Evolutionary conservation across 2,888 invertebrate species (phyloP), one percentile per base, ranked within the genome.

Genomic region (Lissocephala sabroskyi): DNA sequence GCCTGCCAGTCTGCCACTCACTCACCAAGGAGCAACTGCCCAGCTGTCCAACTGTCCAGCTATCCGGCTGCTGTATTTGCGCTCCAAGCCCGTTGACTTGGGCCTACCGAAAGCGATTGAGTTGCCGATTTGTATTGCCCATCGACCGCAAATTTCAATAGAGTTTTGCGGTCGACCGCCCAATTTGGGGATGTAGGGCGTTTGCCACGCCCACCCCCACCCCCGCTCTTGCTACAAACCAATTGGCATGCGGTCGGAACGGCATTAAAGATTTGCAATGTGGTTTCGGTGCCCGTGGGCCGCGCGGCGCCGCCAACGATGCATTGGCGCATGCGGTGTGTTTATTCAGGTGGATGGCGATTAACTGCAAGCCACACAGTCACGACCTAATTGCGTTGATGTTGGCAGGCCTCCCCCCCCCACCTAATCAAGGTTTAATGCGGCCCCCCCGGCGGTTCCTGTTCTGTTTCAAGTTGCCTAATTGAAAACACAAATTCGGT

Each of bases 191-290:
- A 9, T n/a, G 3, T 9, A 30, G n/a, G 11, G n/a, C 16, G 30
- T 32, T n/a, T n/a, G n/a, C n/a, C n/a, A n/a, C n/a, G n/a, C n/a
- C n/a, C n/a, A n/a, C n/a, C n/a, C n/a, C n/a, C n/a, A n/a, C n/a
- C n/a, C n/a, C n/a, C n/a, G n/a, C n/a, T n/a, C n/a, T n/a, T n/a
- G n/a, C n/a, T n/a, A n/a, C n/a, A n/a, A n/a, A n/a, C 43, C 28
- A 49, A 52, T 60, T 59, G 43, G 54, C 48, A 37, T 71, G 75
- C 64, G 75, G 71, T 75, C 50, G 55, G 59, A 35, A 53, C 52
- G 68, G 54, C 73, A 68, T 75, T 71, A 75, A 75, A 75, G 75
- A 66, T 70, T 75, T 75, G 65, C n/a, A n/a, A n/a, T n/a, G n/a
- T n/a, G n/a, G n/a, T n/a, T n/a, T n/a, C n/a, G n/a, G n/a, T 67